phyloP scores from a whole-genome alignment of 2,113 vertebrate species.

The Sardina pilchardus region DNA sequence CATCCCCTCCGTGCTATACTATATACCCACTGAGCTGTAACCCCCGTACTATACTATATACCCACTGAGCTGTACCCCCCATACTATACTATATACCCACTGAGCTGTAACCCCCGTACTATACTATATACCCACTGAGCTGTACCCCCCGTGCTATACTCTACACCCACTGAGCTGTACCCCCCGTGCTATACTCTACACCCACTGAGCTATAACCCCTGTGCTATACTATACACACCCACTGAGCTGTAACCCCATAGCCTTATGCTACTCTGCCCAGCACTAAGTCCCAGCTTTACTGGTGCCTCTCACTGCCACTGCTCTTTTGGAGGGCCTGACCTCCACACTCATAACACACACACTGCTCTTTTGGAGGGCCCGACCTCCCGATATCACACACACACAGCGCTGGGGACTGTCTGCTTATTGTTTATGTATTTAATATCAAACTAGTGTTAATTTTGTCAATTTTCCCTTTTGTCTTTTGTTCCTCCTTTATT shows the following conservation, averaged over 20 bases:
- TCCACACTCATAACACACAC: neutral
- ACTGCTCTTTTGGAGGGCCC: neutral
- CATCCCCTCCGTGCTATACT: neutral
- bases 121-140: neutral
- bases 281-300: neutral
- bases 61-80: neutral
- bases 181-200: neutral
- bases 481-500: neutral
- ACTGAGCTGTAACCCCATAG: neutral
- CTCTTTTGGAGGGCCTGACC: neutral
- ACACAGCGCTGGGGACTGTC: neutral
- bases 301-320: neutral
- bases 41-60: neutral
- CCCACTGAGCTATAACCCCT: neutral
- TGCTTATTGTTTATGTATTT: neutral
- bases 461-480: neutral
- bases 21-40: too few relatives aligned
- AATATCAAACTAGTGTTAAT: neutral
- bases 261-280: neutral
- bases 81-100: too few relatives aligned
- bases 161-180: neutral
- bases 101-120: too few relatives aligned
- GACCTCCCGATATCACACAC: neutral
- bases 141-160: neutral
- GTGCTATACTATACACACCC: neutral